Percentiles rank a stretch among this genome's conserved stretches.
Conservation (phyloP, 2,113 vertebrate species). For the Mohoua ochrocephala region DNA sequence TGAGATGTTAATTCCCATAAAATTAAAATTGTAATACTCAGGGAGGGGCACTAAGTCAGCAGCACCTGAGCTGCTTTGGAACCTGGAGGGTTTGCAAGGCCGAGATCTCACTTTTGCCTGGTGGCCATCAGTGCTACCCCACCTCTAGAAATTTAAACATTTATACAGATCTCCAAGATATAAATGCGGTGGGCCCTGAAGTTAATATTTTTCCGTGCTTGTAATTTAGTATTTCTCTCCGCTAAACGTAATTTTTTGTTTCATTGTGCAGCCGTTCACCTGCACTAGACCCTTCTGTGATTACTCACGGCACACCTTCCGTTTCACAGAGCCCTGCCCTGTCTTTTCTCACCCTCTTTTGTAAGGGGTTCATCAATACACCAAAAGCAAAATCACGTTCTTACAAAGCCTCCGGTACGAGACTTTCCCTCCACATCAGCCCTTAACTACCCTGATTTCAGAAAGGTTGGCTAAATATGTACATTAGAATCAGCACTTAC, state of each 20-base stretch:
- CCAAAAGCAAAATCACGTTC: neutral
- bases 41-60: neutral
- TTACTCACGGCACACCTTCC: neutral
- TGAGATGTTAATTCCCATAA: neutral
- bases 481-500: neutral
- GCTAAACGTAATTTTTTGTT: neutral
- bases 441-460: neutral
- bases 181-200: neutral
- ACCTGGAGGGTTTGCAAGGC: neutral
- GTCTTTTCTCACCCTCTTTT: neutral
- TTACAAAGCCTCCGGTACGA: neutral
- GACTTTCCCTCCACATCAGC: neutral
- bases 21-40: neutral
- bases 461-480: neutral
- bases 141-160: neutral
- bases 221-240: neutral
- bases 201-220: neutral
- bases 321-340: neutral
- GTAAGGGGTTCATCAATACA: neutral
- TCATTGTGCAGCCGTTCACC: neutral
- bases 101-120: neutral
- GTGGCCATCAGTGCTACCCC: neutral
- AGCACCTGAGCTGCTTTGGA: neutral
- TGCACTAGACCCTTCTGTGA: rapidly evolving
- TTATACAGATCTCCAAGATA: neutral